These are phyloP conservation scores for Conops quadrifasciatus DNA, from an alignment of 2,888 invertebrate species.

Conservation along the genomic window DNA sequence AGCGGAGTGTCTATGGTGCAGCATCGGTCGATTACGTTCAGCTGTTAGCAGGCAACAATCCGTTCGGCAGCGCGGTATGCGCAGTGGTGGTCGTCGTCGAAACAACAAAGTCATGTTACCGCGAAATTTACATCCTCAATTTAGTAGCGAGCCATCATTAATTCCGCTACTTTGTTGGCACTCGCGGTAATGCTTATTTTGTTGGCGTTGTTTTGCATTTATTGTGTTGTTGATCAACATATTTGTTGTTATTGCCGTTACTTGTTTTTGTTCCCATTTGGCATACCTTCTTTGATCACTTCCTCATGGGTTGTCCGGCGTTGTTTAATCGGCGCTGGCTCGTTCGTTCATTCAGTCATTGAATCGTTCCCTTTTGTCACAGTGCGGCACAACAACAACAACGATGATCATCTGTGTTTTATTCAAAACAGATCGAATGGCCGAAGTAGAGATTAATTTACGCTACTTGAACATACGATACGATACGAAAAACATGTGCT, in stretches of 20 bases:
- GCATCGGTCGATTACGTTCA: no score
- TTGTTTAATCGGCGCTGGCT: neutral
- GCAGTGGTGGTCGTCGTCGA: neutral
- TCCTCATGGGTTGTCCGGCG: neutral
- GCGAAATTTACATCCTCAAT: conserved; percentile 40
- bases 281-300: conserved; percentile 10
- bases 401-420: conserved; percentile 11
- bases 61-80: no score
- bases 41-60: no score
- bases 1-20: no score
- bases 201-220: neutral
- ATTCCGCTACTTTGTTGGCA: conserved; percentile 14
- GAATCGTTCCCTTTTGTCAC: conserved; percentile 2
- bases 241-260: neutral
- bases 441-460: conserved; percentile 25
- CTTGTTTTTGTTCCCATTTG: neutral
- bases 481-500: neutral
- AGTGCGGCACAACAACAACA: neutral
- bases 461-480: conserved; percentile 23
- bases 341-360: neutral
- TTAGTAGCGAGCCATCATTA: conserved; percentile 37
- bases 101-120: conserved; percentile 37
- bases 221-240: neutral
- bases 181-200: neutral
- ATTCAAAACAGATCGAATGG: conserved; percentile 2